Conservation (phyloP, 2,888 invertebrate species). For the Scaptomyza flava region DNA sequence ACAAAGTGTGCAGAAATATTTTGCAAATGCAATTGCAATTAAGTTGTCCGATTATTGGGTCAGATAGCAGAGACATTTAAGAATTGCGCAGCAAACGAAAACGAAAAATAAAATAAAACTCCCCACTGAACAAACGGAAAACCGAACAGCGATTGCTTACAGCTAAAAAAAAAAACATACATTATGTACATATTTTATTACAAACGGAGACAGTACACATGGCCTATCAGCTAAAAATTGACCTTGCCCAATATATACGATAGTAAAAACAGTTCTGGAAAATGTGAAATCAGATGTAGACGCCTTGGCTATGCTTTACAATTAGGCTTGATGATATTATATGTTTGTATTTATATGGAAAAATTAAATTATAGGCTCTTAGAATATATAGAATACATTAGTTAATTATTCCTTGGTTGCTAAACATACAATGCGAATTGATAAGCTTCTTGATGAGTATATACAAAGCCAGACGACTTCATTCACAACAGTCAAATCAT, state of each 20-base stretch:
- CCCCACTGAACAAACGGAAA: not conserved
- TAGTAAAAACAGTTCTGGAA: conserved; percentile 3
- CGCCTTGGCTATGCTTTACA: not conserved
- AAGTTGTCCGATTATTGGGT: conserved; percentile 79
- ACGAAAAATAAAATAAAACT: not conserved
- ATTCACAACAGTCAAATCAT: not conserved
- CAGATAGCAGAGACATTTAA: conserved; percentile 72
- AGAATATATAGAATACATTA: not conserved
- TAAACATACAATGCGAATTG: not conserved
- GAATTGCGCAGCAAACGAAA: conserved; percentile 57
- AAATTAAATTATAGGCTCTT: no score
- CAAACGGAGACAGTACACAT: not conserved
- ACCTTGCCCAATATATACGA: conserved; percentile 34
- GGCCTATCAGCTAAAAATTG: conserved; percentile 39
- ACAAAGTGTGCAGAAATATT: conserved; percentile 50
- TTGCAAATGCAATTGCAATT: conserved; percentile 74
- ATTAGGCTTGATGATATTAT: no score
- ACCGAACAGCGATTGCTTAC: not conserved
- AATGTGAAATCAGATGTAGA: not conserved
- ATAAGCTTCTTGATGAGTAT: conserved; percentile 20
- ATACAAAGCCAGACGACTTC: conserved; percentile 8
- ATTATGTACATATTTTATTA: not conserved
- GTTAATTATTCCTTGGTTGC: conserved; percentile 4
- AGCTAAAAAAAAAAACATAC: conserved; percentile 1
- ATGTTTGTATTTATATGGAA: no score